These are phyloP conservation scores for Caenorhabditis doughertyi DNA, from an alignment of 2,888 invertebrate genomes.

Conservation along the genomic window DNA sequence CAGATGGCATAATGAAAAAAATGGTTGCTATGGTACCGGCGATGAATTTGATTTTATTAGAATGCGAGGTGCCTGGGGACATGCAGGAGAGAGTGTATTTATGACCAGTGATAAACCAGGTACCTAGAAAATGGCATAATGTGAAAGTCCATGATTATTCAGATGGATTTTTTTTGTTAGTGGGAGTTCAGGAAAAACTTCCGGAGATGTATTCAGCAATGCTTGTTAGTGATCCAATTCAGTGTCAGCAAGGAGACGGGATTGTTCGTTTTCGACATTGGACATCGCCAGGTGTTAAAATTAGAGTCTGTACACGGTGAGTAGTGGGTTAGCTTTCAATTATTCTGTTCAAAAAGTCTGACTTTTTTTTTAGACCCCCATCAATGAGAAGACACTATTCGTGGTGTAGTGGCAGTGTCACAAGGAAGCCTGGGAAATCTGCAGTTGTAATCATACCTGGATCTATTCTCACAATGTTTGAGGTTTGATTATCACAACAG, in stretches of 20 bases:
- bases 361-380: conserved; percentile 59
- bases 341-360: neutral
- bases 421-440: conserved; percentile 72
- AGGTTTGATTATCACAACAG: conserved; percentile 62
- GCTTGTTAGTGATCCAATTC: conserved; percentile 77
- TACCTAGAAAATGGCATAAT: neutral
- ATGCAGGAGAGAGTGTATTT: conserved; percentile 70
- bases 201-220: conserved; percentile 71
- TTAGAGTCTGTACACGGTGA: conserved; percentile 77
- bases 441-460: conserved; percentile 77
- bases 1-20: conserved; percentile 78
- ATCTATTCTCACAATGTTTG: conserved; percentile 72
- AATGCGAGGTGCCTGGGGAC: conserved; percentile 75
- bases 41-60: conserved; percentile 77
- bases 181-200: conserved; percentile 71
- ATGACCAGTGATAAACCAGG: conserved; percentile 71
- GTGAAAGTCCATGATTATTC: neutral
- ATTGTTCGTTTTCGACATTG: conserved; percentile 74
- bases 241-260: conserved; percentile 79
- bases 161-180: conserved; percentile 76
- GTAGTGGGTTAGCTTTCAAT: no score
- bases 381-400: conserved; percentile 71
- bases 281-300: conserved; percentile 75
- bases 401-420: conserved; percentile 76
- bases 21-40: conserved; percentile 65